Conservation (phyloP, 2,888 invertebrate species). For the Neoaliturus tenellus region DNA sequence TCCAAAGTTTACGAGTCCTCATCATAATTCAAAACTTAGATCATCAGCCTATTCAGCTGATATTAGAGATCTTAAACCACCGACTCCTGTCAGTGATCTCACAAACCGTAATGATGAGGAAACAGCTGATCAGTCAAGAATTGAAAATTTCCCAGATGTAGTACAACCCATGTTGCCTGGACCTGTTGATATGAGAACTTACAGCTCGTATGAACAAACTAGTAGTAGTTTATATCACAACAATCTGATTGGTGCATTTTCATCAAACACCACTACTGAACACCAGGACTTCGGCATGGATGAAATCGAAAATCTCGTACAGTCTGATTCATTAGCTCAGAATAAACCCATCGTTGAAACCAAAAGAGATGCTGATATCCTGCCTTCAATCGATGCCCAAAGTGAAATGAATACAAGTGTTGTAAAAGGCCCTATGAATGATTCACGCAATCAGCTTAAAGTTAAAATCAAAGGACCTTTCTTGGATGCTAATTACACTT, state of each 20-base stretch:
- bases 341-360: conserved; percentile 59
- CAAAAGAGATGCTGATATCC: conserved; percentile 55
- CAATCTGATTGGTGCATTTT: conserved; percentile 67
- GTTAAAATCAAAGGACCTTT: conserved; percentile 94
- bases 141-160: conserved; percentile 66
- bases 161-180: conserved; percentile 81
- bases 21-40: conserved; percentile 67
- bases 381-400: conserved; percentile 20
- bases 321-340: conserved; percentile 59
- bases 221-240: conserved; percentile 74
- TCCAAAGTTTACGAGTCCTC: conserved; percentile 77
- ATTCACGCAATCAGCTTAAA: conserved; percentile 90
- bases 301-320: conserved; percentile 64
- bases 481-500: conserved; percentile 83
- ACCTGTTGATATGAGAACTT: conserved; percentile 93
- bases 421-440: conserved; percentile 79
- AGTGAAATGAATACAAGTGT: conserved; percentile 30
- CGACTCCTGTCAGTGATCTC: conserved; percentile 73
- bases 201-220: conserved; percentile 80
- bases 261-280: conserved; percentile 73
- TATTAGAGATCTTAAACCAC: conserved; percentile 74
- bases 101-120: conserved; percentile 68
- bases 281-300: conserved; percentile 86
- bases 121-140: conserved; percentile 57
- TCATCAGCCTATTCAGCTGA: conserved; percentile 71